These are phyloP conservation scores for Pristis pectinata DNA, from an alignment of 2,797 vertebrate species.

Conservation along the genomic window DNA sequence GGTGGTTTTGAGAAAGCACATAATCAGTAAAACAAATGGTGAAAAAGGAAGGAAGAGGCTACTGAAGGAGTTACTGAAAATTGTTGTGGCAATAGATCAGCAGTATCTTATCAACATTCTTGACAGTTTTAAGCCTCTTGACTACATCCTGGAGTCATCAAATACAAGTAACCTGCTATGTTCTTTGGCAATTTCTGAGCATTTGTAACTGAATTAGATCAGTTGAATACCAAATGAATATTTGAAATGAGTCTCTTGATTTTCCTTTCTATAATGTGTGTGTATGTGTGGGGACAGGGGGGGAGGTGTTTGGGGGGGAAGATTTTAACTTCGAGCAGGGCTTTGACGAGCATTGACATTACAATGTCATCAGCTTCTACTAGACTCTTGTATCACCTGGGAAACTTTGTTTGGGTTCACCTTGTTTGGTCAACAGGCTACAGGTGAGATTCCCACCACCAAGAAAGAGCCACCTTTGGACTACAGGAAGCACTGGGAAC, in stretches of 20 bases:
- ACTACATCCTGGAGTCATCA: background rate
- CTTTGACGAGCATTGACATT: background rate
- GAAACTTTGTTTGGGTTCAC: background rate
- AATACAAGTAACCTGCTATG: background rate
- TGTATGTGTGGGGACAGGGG: background rate
- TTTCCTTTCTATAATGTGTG: background rate
- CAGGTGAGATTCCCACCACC: background rate
- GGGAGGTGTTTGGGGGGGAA: too few species aligned
- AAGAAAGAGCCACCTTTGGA: background rate
- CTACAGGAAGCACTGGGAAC: background rate
- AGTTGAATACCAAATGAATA: background rate
- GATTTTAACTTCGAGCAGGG: background rate
- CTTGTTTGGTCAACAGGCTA: background rate
- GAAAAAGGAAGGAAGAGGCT: background rate
- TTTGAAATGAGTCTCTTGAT: background rate
- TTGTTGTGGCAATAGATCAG: background rate
- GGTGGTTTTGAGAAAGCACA: background rate
- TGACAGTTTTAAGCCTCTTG: background rate
- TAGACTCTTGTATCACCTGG: background rate
- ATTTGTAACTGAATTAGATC: background rate
- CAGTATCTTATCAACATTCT: background rate
- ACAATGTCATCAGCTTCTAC: background rate
- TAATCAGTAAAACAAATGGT: background rate
- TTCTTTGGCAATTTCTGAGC: background rate
- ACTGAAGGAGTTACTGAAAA: conserved; percentile 3